Percentiles rank a stretch among this genome's conserved stretches.
These are phyloP conservation scores for Thermophis baileyi DNA, from an alignment of 2,113 vertebrate genomes.

Conservation along the genomic window DNA sequence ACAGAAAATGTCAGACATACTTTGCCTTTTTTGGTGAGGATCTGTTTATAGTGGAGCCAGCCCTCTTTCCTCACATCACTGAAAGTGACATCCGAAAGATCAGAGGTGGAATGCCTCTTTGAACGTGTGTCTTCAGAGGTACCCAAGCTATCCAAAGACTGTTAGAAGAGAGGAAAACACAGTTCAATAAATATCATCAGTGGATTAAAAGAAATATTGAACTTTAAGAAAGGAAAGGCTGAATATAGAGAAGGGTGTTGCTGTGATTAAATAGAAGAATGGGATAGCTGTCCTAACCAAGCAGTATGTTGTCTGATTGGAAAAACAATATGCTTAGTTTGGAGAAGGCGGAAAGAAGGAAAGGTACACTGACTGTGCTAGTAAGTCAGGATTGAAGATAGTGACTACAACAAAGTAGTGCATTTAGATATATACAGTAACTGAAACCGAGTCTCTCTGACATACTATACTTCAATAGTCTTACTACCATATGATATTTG, in stretches of 20 bases:
- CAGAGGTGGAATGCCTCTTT: slow-evolving; percentile 91
- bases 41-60: slow-evolving; percentile 94
- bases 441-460: neutral
- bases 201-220: neutral
- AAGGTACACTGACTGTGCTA: neutral
- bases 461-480: neutral
- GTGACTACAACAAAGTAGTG: neutral
- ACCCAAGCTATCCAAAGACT: slow-evolving; percentile 90
- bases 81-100: slow-evolving; percentile 86
- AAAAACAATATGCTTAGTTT: neutral
- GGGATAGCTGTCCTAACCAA: neutral
- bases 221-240: neutral
- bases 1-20: slow-evolving; percentile 59
- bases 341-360: neutral
- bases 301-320: neutral
- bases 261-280: neutral
- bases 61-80: slow-evolving; percentile 88
- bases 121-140: slow-evolving; percentile 84
- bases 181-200: neutral
- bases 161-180: slow-evolving; percentile 27
- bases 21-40: slow-evolving; percentile 97
- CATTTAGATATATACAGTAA: neutral
- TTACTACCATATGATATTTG: neutral
- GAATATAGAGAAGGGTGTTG: neutral
- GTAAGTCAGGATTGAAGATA: neutral